Conservation (phyloP, 1,140 invertebrate species). For the Listronotus oregonensis region DNA sequence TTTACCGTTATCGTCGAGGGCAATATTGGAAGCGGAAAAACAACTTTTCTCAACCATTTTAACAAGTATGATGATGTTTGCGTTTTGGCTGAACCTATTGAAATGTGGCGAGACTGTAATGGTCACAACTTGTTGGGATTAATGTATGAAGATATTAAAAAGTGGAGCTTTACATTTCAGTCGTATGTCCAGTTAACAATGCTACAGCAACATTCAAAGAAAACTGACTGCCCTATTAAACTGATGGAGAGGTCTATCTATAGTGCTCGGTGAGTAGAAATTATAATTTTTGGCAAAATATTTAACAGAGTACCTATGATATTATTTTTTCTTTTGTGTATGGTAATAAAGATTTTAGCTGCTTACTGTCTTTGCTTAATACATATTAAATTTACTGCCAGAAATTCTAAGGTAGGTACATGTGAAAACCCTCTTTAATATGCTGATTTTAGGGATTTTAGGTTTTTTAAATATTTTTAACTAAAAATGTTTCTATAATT, state of each 20-base stretch:
- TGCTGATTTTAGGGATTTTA: no score
- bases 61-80: slow-evolving; percentile 57
- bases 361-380: no score
- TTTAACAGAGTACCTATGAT: no score
- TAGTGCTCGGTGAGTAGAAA: slow-evolving; percentile 66
- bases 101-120: slow-evolving; percentile 80
- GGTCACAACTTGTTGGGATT: slow-evolving; percentile 80
- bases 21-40: slow-evolving; percentile 92
- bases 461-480: no score
- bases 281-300: no score
- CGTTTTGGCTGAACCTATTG: slow-evolving; percentile 69
- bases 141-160: slow-evolving; percentile 81
- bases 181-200: slow-evolving; percentile 88
- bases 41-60: slow-evolving; percentile 87
- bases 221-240: slow-evolving; percentile 71
- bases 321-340: no score
- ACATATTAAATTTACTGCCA: no score
- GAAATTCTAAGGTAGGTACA: no score
- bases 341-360: no score
- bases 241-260: slow-evolving; percentile 89
- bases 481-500: no score
- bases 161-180: slow-evolving; percentile 85
- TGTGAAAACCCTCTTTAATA: no score
- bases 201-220: slow-evolving; percentile 75
- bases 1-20: slow-evolving; percentile 88